Conservation (phyloP, 2,888 invertebrate species). For the Drosophila buzzatii region DNA sequence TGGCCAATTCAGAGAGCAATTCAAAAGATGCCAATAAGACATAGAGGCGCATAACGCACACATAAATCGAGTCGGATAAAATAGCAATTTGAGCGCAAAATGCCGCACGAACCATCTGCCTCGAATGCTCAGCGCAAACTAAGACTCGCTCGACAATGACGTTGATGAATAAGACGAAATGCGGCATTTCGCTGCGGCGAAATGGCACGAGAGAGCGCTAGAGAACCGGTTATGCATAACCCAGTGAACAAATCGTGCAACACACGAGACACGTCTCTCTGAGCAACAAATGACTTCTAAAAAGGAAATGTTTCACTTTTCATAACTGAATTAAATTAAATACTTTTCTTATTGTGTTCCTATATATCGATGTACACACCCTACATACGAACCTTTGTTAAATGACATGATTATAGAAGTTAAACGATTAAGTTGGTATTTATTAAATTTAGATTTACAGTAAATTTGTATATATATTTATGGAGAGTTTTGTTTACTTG, state of each 20-base stretch:
- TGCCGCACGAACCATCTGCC: constrained; percentile 47
- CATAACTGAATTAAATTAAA: neutral
- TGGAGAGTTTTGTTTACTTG: neutral
- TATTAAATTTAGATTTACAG: neutral
- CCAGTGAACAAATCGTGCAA: constrained; percentile 41
- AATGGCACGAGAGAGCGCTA: constrained; percentile 31
- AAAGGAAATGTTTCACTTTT: neutral
- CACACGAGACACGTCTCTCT: neutral
- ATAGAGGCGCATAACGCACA: constrained; percentile 30
- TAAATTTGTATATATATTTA: neutral
- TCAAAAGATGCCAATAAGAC: constrained; percentile 26
- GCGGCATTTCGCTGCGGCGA: constrained; percentile 27
- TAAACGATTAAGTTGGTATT: neutral
- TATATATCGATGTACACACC: neutral
- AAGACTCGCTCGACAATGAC: constrained; percentile 28
- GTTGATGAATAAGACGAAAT: constrained; percentile 10
- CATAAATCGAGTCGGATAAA: constrained; percentile 13
- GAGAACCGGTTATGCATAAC: constrained; percentile 59
- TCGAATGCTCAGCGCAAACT: constrained; percentile 64
- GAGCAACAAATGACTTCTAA: neutral
- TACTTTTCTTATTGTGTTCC: neutral
- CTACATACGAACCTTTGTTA: neutral
- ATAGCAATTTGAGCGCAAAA: constrained; percentile 8
- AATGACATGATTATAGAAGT: neutral
- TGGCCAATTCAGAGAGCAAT: constrained; percentile 42